phyloP scores from a whole-genome alignment of 2,797 vertebrate genomes.

The Stomatorhinus walkeri region DNA sequence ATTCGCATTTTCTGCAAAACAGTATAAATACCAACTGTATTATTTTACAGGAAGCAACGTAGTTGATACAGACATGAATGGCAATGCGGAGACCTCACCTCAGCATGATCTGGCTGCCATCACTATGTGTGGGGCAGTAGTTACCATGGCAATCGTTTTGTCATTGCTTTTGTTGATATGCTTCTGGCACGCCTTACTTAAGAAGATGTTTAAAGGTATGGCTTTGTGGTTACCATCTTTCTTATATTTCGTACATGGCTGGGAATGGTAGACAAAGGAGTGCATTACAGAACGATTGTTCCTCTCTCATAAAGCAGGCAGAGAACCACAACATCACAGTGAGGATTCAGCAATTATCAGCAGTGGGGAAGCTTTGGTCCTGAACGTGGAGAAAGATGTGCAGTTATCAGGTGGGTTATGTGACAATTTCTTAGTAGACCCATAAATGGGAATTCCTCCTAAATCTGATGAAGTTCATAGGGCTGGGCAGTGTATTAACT shows the following conservation, averaged over 20 bases:
- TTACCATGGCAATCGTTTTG: slow-evolving; percentile 23
- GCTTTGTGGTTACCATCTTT: slow-evolving; percentile 23
- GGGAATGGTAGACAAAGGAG: not conserved
- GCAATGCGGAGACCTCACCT: slow-evolving; percentile 19
- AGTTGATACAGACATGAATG: slow-evolving; percentile 9
- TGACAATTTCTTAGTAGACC: slow-evolving; percentile 7
- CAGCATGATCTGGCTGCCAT: slow-evolving; percentile 7
- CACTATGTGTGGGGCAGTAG: slow-evolving; percentile 29
- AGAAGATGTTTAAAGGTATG: slow-evolving; percentile 35
- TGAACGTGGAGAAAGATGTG: slow-evolving; percentile 39
- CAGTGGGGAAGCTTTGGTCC: slow-evolving; percentile 43
- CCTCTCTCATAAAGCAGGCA: slow-evolving; percentile 39
- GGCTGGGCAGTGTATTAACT: not conserved
- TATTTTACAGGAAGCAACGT: slow-evolving; percentile 31
- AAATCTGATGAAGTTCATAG: not conserved
- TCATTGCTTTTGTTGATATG: slow-evolving; percentile 25
- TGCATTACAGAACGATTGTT: slow-evolving; percentile 46
- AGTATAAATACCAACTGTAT: not conserved
- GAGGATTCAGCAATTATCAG: slow-evolving; percentile 43
- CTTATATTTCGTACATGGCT: slow-evolving; percentile 18
- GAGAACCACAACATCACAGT: slow-evolving; percentile 44
- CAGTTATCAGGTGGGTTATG: slow-evolving; percentile 23
- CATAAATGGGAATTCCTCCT: not conserved
- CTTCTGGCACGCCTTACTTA: slow-evolving; percentile 23
- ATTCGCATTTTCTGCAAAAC: not conserved